Percentiles rank a stretch among this genome's conserved stretches.
Conservation (phyloP, 2,113 vertebrate species). For the Castor canadensis region DNA sequence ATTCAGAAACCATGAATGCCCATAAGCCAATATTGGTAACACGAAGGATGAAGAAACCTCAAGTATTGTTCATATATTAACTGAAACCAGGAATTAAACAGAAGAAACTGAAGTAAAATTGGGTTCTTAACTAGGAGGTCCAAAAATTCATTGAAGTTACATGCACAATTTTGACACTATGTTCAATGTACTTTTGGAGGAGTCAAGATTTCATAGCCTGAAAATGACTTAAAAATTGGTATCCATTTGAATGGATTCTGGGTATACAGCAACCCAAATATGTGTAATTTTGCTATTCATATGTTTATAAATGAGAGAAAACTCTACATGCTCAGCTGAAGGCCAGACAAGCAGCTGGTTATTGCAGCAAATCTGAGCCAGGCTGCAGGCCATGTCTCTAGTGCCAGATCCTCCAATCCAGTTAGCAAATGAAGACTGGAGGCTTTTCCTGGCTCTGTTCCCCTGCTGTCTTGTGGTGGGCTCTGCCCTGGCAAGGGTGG, state of each 20-base stretch:
- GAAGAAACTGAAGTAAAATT: not conserved
- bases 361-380: constrained; percentile 35
- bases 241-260: not conserved
- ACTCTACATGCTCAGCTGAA: constrained; percentile 35
- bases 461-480: not conserved
- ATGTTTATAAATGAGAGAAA: not conserved
- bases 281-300: not conserved
- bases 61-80: not conserved
- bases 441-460: constrained; percentile 3
- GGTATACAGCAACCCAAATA: not conserved
- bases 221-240: constrained; percentile 25
- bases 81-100: not conserved
- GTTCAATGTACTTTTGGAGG: not conserved
- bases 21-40: not conserved
- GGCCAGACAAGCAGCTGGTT: constrained; percentile 74
- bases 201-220: not conserved
- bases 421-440: constrained; percentile 52
- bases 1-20: not conserved
- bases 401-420: constrained; percentile 59
- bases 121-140: not conserved
- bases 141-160: not conserved
- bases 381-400: not conserved
- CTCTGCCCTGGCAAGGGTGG: not conserved
- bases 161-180: not conserved
- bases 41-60: not conserved